A percentile compares a stretch with the other conserved stretches of the same genome.
Evolutionary conservation across 2,113 vertebrate genomes (phyloP).

Genomic region (Pandion haliaetus): DNA sequence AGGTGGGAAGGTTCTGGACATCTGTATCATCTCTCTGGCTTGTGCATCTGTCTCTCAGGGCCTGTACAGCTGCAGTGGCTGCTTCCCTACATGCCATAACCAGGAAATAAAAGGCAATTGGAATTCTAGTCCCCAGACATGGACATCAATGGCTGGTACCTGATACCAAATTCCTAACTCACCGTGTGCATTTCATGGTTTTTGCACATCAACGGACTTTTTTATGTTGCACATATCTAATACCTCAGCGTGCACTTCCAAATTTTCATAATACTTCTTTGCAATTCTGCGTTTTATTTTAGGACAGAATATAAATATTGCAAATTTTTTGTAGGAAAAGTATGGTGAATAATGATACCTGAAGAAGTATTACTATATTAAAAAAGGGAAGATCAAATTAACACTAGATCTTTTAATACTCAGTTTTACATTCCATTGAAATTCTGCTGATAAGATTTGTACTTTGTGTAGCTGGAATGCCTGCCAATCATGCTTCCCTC

Average conservation of each 20-base stretch:
- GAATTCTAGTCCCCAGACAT: not conserved
- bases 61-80: not conserved
- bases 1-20: not conserved
- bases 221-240: not conserved
- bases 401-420: not conserved
- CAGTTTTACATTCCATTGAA: not conserved
- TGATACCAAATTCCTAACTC: not conserved
- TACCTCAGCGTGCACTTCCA: not conserved
- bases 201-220: not conserved
- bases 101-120: not conserved
- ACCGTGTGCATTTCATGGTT: not conserved
- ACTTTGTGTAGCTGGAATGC: slow-evolving; percentile 30
- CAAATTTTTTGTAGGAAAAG: not conserved
- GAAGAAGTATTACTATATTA: not conserved
- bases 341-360: not conserved
- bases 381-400: not conserved
- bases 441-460: slow-evolving; percentile 50
- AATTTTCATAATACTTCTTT: not conserved
- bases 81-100: not conserved
- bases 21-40: not conserved
- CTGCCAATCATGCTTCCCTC: slow-evolving; percentile 53
- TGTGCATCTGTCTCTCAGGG: not conserved
- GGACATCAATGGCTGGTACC: not conserved
- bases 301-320: not conserved
- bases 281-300: not conserved